These are phyloP conservation scores for Opisthograptis luteolata DNA, from an alignment of 2,888 invertebrate genomes.

Conservation along the genomic window DNA sequence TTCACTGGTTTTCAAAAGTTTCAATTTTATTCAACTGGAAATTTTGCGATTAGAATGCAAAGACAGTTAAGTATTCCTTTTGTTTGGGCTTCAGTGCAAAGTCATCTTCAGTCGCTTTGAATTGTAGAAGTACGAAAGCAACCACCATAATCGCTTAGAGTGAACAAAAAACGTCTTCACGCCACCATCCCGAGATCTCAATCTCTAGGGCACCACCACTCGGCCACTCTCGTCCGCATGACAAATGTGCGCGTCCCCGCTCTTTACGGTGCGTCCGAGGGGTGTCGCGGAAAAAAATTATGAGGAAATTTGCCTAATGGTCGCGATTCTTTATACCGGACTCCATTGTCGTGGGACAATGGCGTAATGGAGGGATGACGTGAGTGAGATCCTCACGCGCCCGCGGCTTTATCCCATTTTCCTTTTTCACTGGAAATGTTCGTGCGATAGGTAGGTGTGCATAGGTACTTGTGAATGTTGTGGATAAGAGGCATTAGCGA, in stretches of 20 bases:
- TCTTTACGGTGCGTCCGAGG: constrained; percentile 68
- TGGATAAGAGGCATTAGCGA: constrained; percentile 41
- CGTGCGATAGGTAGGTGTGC: no score
- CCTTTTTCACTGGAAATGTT: constrained; percentile 57
- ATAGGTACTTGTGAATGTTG: constrained; percentile 34
- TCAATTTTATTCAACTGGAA: no score
- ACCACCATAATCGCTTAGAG: constrained; percentile 59
- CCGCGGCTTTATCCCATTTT: constrained; percentile 56
- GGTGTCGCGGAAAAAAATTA: constrained; percentile 82
- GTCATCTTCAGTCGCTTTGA: no score
- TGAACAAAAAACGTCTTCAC: constrained; percentile 59
- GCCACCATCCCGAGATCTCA: constrained; percentile 74
- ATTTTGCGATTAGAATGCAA: no score
- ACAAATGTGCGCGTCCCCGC: constrained; percentile 73
- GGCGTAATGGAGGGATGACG: constrained; percentile 82
- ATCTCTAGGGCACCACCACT: constrained; percentile 40
- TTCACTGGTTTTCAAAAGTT: no score
- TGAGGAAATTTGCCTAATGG: constrained; percentile 85
- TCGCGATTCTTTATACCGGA: constrained; percentile 80
- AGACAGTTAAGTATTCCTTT: no score
- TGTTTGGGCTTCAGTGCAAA: no score
- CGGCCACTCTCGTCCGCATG: constrained; percentile 52
- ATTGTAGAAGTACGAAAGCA: no score
- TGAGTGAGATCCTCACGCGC: constrained; percentile 67
- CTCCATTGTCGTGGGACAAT: constrained; percentile 81